Percentiles rank a stretch among this genome's conserved stretches.
Conservation (phyloP, 2,797 vertebrate species). For the Leontopithecus rosalia region DNA sequence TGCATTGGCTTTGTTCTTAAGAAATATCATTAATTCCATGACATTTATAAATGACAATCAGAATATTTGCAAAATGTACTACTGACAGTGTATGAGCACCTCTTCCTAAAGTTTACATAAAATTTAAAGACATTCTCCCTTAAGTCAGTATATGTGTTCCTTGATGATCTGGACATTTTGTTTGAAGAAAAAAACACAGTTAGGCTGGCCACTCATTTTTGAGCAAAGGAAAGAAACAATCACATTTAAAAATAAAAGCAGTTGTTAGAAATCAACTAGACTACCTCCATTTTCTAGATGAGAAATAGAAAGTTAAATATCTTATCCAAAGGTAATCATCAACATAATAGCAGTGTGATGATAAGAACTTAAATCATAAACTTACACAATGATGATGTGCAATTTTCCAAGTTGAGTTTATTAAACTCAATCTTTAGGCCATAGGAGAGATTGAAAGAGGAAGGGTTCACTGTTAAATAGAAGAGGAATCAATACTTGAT, state of each 20-base stretch:
- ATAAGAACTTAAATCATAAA: neutral
- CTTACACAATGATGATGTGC: neutral
- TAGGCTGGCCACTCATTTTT: neutral
- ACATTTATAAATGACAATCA: conserved; percentile 7
- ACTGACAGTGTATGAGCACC: neutral
- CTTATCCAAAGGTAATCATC: neutral
- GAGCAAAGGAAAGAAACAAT: neutral
- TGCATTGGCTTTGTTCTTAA: neutral
- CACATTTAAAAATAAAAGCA: neutral
- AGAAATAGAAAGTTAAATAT: neutral
- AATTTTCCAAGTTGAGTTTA: neutral
- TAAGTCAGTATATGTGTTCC: neutral
- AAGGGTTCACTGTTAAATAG: neutral
- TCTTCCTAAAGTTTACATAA: neutral
- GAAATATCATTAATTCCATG: neutral
- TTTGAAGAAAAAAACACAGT: neutral
- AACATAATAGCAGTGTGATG: neutral
- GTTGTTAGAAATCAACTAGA: neutral
- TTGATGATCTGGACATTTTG: neutral
- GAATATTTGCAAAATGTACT: conserved; percentile 11
- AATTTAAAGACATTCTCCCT: neutral
- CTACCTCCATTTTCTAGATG: neutral
- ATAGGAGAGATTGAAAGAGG: neutral
- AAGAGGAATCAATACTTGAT: neutral
- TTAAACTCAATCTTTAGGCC: neutral